Percentiles rank a stretch among this genome's conserved stretches.
Evolutionary conservation across 2,113 vertebrate species (phyloP).

Genomic region (Litocranius walleri): DNA sequence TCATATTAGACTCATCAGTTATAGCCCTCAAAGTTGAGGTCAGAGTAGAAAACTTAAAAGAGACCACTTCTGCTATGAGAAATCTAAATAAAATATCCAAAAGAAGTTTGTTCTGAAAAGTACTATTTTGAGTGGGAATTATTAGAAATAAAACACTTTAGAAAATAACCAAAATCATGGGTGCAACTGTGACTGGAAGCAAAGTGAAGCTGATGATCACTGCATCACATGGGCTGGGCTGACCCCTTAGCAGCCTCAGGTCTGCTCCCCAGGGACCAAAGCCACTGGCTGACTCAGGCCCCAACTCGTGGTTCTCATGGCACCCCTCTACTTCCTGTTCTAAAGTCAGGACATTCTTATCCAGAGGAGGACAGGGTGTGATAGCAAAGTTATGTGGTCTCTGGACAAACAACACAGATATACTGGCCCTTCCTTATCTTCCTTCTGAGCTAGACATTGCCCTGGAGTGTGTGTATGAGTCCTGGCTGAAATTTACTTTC

Average conservation of each 20-base stretch:
- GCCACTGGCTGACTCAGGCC: rapidly evolving
- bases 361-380: not conserved
- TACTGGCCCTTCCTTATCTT: not conserved
- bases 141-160: not conserved
- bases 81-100: not conserved
- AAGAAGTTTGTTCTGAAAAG: not conserved
- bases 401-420: not conserved
- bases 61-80: not conserved
- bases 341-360: not conserved
- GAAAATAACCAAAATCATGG: not conserved
- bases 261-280: not conserved
- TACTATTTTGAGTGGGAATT: not conserved
- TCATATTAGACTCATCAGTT: conserved; percentile 14
- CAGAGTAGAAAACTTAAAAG: not conserved
- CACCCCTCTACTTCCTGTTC: not conserved
- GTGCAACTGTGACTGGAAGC: not conserved
- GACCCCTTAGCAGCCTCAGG: rapidly evolving
- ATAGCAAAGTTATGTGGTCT: not conserved
- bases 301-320: not conserved
- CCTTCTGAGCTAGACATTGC: not conserved
- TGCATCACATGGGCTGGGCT: rapidly evolving
- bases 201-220: not conserved
- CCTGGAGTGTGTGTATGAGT: not conserved
- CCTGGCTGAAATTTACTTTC: not conserved
- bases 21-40: not conserved